phyloP scores from a whole-genome alignment of 2,113 vertebrate genomes.

The Limanda limanda region DNA sequence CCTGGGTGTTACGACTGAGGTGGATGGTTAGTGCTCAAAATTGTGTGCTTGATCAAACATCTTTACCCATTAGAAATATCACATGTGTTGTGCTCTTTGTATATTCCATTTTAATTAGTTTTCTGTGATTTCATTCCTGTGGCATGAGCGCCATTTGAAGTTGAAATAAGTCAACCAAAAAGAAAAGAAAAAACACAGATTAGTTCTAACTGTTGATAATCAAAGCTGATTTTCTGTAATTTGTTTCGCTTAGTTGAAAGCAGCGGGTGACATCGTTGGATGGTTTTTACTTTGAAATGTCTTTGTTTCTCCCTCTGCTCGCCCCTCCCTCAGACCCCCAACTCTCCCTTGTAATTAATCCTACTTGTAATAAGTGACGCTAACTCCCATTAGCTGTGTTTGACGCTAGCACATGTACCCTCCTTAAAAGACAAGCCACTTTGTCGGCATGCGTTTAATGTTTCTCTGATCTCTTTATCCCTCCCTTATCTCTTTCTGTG shows the following conservation, averaged over 20 bases:
- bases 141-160: neutral
- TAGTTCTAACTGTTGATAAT: conserved; percentile 1
- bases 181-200: neutral
- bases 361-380: conserved; percentile 46
- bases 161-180: neutral
- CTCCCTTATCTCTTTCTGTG: conserved; percentile 60
- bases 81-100: neutral
- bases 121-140: neutral
- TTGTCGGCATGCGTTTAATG: conserved; percentile 48
- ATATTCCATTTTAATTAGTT: neutral
- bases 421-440: conserved; percentile 60
- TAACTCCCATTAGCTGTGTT: conserved; percentile 63
- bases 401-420: conserved; percentile 38
- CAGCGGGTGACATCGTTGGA: neutral
- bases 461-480: conserved; percentile 70
- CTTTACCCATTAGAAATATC: neutral
- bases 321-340: neutral
- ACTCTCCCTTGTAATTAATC: conserved; percentile 50
- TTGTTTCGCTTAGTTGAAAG: conserved; percentile 16
- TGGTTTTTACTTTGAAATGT: conserved; percentile 22
- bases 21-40: neutral
- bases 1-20: neutral
- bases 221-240: neutral
- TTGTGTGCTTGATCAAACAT: neutral
- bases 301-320: neutral